phyloP scores from a whole-genome alignment of 1,140 invertebrate species.

The Nasonia longicornis region DNA sequence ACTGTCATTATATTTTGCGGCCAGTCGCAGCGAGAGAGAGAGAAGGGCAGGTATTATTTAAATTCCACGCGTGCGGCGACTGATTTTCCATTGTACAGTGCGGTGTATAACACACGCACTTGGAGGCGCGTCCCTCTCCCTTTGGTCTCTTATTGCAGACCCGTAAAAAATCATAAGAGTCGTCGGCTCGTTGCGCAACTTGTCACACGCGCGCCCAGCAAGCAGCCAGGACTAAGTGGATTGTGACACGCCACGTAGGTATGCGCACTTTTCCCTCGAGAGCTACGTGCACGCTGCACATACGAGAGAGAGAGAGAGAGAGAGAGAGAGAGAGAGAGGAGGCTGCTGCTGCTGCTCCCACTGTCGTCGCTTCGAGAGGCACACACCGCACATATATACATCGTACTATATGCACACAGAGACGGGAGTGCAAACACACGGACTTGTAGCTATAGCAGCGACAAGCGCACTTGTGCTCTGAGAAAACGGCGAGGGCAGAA shows the following conservation, averaged over 20 bases:
- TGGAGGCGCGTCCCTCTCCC: neutral
- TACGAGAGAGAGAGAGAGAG: no score
- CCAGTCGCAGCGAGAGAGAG: neutral
- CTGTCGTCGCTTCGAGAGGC: no score
- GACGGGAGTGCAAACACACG: no score
- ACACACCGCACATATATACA: no score
- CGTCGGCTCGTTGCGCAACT: conserved; percentile 22
- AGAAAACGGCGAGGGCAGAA: no score
- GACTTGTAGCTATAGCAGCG: no score
- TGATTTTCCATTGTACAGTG: neutral
- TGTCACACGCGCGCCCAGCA: neutral
- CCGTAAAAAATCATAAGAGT: conserved; percentile 27
- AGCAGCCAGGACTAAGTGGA: conserved; percentile 6
- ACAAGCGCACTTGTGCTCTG: no score
- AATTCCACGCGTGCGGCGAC: neutral
- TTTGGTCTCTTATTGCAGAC: neutral
- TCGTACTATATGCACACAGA: no score
- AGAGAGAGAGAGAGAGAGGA: no score
- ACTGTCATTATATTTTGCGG: conserved; percentile 4
- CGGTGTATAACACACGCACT: neutral
- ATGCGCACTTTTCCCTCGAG: neutral
- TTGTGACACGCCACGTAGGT: conserved; percentile 11
- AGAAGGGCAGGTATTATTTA: neutral
- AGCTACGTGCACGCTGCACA: neutral
- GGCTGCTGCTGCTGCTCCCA: no score